Evolutionary conservation across 1,140 invertebrate genomes (phyloP).

Genomic region (Heliconius hermathena): DNA sequence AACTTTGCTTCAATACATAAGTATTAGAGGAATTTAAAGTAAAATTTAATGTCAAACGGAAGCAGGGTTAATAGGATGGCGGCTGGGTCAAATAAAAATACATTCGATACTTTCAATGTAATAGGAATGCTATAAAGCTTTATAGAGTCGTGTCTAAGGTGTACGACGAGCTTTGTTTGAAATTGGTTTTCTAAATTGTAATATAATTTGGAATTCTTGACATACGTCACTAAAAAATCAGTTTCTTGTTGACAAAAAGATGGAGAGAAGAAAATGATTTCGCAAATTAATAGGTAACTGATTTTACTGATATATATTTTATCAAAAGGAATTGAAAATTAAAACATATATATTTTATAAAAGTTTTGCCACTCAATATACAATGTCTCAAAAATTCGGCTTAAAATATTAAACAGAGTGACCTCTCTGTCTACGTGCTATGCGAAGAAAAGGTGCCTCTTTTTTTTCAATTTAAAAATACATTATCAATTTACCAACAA

Average conservation of each 20-base stretch:
- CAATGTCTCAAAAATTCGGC: too few species aligned
- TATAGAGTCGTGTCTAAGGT: conserved; percentile 12
- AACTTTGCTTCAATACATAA: neutral
- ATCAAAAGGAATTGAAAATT: too few species aligned
- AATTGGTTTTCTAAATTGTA: conserved; percentile 6
- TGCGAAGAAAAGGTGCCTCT: neutral
- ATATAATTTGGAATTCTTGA: neutral
- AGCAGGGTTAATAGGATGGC: conserved; percentile 4
- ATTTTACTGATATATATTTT: too few species aligned
- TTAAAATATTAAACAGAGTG: too few species aligned
- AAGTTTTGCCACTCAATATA: too few species aligned
- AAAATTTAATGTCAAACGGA: conserved; percentile 4
- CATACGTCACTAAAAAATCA: neutral
- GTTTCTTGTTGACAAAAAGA: too few species aligned
- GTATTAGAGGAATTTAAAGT: neutral
- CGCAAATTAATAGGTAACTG: too few species aligned
- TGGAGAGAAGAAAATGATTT: too few species aligned
- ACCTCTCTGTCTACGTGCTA: too few species aligned
- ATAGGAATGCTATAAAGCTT: conserved; percentile 9
- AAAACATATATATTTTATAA: too few species aligned
- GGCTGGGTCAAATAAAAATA: neutral
- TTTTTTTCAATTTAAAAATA: neutral
- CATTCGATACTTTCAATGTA: conserved; percentile 3
- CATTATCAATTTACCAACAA: too few species aligned
- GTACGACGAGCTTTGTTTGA: conserved; percentile 6